Conservation (phyloP, 2,888 invertebrate species). For the Papilio protenor region DNA sequence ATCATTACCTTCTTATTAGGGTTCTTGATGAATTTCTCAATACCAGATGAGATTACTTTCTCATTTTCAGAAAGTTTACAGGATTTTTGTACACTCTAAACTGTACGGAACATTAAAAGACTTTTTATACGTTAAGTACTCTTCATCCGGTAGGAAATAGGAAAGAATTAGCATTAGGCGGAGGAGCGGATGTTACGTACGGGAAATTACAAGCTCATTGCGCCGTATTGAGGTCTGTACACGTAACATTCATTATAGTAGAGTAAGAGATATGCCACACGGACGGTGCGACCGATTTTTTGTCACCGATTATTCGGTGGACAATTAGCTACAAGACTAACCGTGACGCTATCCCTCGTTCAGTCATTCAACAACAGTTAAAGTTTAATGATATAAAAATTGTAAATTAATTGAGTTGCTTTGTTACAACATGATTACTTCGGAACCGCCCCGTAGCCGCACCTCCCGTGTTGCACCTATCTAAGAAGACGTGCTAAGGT, state of each 20-base stretch:
- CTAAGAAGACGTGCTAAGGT: constrained; percentile 1
- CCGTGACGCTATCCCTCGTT: not conserved
- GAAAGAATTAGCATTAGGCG: constrained; percentile 35
- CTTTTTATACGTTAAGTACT: not conserved
- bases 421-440: not conserved
- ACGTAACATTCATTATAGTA: constrained; percentile 53
- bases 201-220: constrained; percentile 59
- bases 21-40: no score
- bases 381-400: not conserved
- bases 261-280: constrained; percentile 6
- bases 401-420: not conserved
- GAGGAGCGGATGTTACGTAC: constrained; percentile 57
- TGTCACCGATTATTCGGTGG: not conserved
- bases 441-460: not conserved
- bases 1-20: no score
- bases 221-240: constrained; percentile 54
- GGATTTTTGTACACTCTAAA: no score
- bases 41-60: not conserved
- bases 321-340: not conserved
- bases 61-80: not conserved
- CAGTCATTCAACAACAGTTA: not conserved
- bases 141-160: constrained; percentile 36
- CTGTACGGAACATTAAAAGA: not conserved
- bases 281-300: not conserved
- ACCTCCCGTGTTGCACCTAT: not conserved